Evolutionary conservation across 2,888 invertebrate genomes (phyloP).

Genomic region (Ganaspis brasiliensis): DNA sequence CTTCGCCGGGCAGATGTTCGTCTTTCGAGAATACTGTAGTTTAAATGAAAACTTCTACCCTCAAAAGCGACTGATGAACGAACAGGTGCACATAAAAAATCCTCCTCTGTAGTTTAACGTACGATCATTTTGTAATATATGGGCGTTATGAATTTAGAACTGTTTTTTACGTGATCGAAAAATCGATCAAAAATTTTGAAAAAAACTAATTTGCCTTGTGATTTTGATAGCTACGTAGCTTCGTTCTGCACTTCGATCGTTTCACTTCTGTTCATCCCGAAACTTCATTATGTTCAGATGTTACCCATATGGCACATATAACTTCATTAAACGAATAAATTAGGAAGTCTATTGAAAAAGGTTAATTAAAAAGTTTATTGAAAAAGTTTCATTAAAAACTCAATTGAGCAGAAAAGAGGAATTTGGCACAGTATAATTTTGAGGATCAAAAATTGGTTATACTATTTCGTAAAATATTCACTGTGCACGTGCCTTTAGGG

Average conservation of each 20-base stretch:
- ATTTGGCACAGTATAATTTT: background rate
- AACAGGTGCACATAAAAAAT: slow-evolving; percentile 55
- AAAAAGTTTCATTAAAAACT: background rate
- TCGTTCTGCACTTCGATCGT: slow-evolving; percentile 5
- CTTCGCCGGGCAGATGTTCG: slow-evolving; percentile 60
- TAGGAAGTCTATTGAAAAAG: background rate
- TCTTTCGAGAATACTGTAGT: slow-evolving; percentile 55
- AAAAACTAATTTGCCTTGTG: slow-evolving; percentile 11
- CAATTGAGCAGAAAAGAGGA: too few relatives aligned
- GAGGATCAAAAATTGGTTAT: background rate
- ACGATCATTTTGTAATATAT: slow-evolving; percentile 1
- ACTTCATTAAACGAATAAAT: background rate
- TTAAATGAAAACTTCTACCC: slow-evolving; percentile 55
- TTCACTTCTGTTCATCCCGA: slow-evolving; percentile 27
- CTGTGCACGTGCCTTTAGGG: slow-evolving; percentile 13
- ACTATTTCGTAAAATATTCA: too few relatives aligned
- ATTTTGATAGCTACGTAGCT: slow-evolving; percentile 19
- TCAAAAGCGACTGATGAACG: slow-evolving; percentile 55
- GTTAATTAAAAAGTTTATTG: background rate
- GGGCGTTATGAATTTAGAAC: slow-evolving; percentile 27
- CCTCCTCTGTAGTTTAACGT: slow-evolving; percentile 21
- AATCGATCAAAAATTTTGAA: slow-evolving; percentile 24
- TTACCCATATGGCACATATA: slow-evolving; percentile 11
- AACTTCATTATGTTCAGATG: slow-evolving; percentile 31
- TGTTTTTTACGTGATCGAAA: background rate